These are phyloP conservation scores for Machimus rusticus DNA, from an alignment of 2,888 invertebrate species.

Conservation along the genomic window DNA sequence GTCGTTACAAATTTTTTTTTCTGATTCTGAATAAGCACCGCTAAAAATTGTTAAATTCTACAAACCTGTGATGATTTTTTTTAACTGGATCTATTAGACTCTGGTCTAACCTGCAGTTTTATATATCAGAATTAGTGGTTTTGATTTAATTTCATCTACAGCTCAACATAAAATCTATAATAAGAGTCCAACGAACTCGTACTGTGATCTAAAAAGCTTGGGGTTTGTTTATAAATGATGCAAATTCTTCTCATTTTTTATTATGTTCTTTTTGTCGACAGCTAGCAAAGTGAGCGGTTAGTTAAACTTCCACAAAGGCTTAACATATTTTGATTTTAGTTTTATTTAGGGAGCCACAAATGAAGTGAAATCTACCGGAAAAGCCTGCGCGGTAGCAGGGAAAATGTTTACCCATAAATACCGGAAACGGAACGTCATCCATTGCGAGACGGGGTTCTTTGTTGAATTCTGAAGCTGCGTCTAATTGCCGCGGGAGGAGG, in stretches of 20 bases:
- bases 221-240: neutral
- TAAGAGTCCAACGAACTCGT: neutral
- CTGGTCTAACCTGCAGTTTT: neutral
- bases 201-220: neutral
- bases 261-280: neutral
- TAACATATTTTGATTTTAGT: neutral
- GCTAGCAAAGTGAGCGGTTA: neutral
- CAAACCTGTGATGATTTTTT: neutral
- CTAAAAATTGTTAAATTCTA: no score
- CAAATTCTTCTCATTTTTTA: neutral
- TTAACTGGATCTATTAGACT: neutral
- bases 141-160: neutral
- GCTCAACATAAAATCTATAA: neutral
- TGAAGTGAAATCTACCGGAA: neutral
- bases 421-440: neutral
- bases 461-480: neutral
- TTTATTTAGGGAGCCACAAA: neutral
- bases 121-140: neutral
- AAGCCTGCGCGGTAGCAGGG: neutral
- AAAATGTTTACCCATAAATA: neutral
- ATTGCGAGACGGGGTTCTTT: neutral
- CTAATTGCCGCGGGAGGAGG: neutral
- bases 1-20: no score
- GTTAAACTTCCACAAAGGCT: neutral
- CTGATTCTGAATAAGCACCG: no score